Conservation (phyloP, 2,888 invertebrate species). For the Camponotus fellah region DNA sequence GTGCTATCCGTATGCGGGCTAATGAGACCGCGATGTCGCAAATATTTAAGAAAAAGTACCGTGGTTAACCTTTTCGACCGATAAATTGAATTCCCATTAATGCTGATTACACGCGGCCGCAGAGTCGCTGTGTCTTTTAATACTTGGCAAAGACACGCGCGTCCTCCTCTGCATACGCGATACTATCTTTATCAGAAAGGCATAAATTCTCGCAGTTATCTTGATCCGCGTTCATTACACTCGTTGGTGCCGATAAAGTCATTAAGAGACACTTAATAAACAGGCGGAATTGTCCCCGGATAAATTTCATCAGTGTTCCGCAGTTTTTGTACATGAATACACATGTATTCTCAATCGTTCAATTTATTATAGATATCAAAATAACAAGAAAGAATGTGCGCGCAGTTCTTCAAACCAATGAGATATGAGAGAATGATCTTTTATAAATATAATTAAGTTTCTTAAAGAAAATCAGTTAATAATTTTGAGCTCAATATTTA, state of each 20-base stretch:
- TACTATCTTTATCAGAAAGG: slow-evolving; percentile 67
- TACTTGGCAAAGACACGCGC: slow-evolving; percentile 38
- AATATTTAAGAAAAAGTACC: slow-evolving; percentile 68
- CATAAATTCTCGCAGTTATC: slow-evolving; percentile 76
- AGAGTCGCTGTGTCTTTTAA: slow-evolving; percentile 45
- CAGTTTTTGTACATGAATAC: background rate
- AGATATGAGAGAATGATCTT: background rate
- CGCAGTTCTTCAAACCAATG: background rate
- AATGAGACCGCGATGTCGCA: slow-evolving; percentile 63
- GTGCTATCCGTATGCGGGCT: slow-evolving; percentile 42
- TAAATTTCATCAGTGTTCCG: slow-evolving; percentile 62
- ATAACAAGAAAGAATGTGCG: background rate
- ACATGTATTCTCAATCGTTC: background rate
- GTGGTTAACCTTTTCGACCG: slow-evolving; percentile 67
- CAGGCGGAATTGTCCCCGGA: slow-evolving; percentile 65
- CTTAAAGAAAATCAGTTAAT: background rate
- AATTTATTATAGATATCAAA: slow-evolving; percentile 5
- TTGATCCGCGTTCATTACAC: slow-evolving; percentile 72
- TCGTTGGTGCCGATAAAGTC: slow-evolving; percentile 76
- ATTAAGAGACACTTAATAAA: slow-evolving; percentile 78
- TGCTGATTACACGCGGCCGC: slow-evolving; percentile 59
- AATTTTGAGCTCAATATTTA: background rate
- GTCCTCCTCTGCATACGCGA: slow-evolving; percentile 53
- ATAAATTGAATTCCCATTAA: slow-evolving; percentile 73
- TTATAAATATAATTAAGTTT: background rate